phyloP scores from a whole-genome alignment of 2,888 invertebrate genomes.

The Himalopsyche kuldschensis region DNA sequence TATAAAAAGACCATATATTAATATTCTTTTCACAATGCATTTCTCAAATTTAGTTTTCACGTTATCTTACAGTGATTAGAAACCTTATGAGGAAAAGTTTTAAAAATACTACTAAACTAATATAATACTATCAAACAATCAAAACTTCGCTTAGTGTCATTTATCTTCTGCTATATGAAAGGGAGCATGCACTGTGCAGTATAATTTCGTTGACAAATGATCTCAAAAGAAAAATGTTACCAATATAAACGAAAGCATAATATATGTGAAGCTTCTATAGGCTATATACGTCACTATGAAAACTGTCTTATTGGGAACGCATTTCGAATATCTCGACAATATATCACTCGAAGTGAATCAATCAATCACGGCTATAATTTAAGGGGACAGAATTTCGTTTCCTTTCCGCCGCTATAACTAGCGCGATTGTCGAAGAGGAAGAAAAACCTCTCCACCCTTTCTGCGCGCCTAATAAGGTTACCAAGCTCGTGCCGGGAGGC shows the following conservation, averaged over 20 bases:
- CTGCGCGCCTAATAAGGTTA: slow-evolving; percentile 23
- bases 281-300: not conserved
- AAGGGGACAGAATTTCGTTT: not conserved
- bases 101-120: no score
- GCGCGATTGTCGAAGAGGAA: not conserved
- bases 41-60: no score
- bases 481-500: slow-evolving; percentile 19
- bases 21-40: no score
- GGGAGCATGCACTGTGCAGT: not conserved
- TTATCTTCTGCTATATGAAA: not conserved
- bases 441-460: slow-evolving; percentile 15
- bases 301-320: not conserved
- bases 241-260: not conserved
- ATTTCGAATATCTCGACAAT: not conserved
- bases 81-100: no score
- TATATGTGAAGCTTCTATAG: not conserved
- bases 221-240: not conserved
- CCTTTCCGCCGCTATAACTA: not conserved
- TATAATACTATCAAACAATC: not conserved
- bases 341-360: not conserved
- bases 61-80: no score
- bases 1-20: no score
- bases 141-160: not conserved
- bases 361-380: not conserved
- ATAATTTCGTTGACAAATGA: not conserved